Conservation (phyloP, 1,140 invertebrate species). For the Bombus balteatus region DNA sequence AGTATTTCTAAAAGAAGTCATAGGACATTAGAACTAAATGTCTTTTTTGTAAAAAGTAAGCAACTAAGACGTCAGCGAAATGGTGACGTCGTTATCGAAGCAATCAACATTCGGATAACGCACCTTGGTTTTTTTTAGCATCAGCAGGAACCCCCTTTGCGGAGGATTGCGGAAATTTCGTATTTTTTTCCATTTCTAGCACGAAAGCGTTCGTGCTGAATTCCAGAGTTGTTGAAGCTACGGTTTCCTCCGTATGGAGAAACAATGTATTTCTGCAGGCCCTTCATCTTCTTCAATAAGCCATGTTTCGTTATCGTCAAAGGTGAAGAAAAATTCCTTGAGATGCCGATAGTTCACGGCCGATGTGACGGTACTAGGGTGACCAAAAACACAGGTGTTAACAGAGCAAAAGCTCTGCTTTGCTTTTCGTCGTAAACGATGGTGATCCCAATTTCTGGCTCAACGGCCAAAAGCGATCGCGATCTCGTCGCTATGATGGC, state of each 20-base stretch:
- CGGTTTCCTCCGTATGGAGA: constrained; percentile 88
- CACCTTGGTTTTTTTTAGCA: constrained; percentile 88
- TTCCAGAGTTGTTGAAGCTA: constrained; percentile 78
- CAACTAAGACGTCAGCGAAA: constrained; percentile 19
- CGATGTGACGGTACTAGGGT: constrained; percentile 47
- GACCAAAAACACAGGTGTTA: constrained; percentile 51
- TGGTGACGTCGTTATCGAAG: constrained; percentile 36
- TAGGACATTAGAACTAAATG: not conserved
- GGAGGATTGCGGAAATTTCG: constrained; percentile 84
- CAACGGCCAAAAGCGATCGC: constrained; percentile 78
- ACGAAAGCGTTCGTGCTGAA: constrained; percentile 77
- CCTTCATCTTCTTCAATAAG: constrained; percentile 90
- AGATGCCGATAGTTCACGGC: constrained; percentile 57
- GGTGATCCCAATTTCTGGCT: constrained; percentile 79
- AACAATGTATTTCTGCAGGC: constrained; percentile 85
- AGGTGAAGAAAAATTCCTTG: constrained; percentile 71
- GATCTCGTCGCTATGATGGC: constrained; percentile 87
- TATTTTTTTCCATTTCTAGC: constrained; percentile 89
- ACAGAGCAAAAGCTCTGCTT: constrained; percentile 67
- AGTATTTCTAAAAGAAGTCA: not conserved
- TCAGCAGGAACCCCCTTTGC: constrained; percentile 86
- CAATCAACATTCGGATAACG: constrained; percentile 59
- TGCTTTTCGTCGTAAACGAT: constrained; percentile 86
- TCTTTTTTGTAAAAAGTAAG: not conserved
- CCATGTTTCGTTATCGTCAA: constrained; percentile 87